A percentile compares a stretch with the other conserved stretches of the same genome.
Conservation (phyloP, 1,140 invertebrate genomes). For the Hyphantria cunea region DNA sequence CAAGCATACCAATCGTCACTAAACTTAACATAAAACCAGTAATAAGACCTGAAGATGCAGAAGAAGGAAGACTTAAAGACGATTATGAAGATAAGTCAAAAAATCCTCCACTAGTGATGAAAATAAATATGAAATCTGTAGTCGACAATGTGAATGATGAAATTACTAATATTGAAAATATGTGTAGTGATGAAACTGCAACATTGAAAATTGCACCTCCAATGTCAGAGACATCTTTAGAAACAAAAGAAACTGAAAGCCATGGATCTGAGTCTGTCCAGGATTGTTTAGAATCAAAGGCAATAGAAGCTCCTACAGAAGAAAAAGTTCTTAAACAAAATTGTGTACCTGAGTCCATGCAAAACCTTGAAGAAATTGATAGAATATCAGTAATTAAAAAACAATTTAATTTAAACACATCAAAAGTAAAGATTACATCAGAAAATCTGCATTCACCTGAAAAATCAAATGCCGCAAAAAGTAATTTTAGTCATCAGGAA, state of each 20-base stretch:
- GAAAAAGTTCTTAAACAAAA: constrained; percentile 41
- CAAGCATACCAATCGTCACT: constrained; percentile 42
- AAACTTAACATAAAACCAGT: constrained; percentile 47
- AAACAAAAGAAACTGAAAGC: constrained; percentile 15
- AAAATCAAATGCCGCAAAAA: background rate
- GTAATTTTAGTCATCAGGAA: constrained; percentile 1
- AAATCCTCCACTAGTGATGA: constrained; percentile 74
- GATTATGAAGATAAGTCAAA: constrained; percentile 53
- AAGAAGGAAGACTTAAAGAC: constrained; percentile 45
- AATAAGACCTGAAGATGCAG: constrained; percentile 36
- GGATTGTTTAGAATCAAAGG: constrained; percentile 1
- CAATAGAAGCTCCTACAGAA: constrained; percentile 5
- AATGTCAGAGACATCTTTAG: constrained; percentile 3
- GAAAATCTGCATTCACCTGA: background rate
- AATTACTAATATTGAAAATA: constrained; percentile 37
- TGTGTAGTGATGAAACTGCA: constrained; percentile 17
- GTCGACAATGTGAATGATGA: constrained; percentile 52
- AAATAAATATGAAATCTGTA: constrained; percentile 70
- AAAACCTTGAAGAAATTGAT: constrained; percentile 26
- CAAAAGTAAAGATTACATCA: constrained; percentile 2
- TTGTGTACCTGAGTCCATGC: constrained; percentile 35
- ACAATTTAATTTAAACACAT: background rate
- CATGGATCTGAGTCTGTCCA: constrained; percentile 1
- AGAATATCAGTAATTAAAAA: constrained; percentile 6
- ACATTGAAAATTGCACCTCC: constrained; percentile 5